phyloP scores from a whole-genome alignment of 2,113 vertebrate genomes.

The cat (Felis catus) region F.catus_Fca126_mat1.0 CM031415.1:87662501-87663000 shows the following conservation, averaged over 20 bases:
- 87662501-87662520: background rate
- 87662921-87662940: background rate
- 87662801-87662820: background rate
- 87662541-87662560: background rate
- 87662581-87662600: background rate
- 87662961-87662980: background rate
- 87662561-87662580: background rate
- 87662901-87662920: background rate
- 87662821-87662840: background rate
- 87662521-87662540: background rate
- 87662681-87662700: background rate
- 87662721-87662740: background rate
- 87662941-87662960: background rate
- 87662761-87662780: background rate
- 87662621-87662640: background rate
- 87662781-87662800: background rate
- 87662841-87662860: background rate
- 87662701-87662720: background rate
- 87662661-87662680: background rate
- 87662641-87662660: background rate
- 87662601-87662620: background rate
- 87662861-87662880: background rate
- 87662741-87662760: accelerated
- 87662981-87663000: background rate
- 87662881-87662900: background rate